A percentile compares a stretch with the other conserved stretches of the same genome.
Evolutionary conservation across 1,140 invertebrate species (phyloP).

Genomic region (Caerostris extrusa): DNA sequence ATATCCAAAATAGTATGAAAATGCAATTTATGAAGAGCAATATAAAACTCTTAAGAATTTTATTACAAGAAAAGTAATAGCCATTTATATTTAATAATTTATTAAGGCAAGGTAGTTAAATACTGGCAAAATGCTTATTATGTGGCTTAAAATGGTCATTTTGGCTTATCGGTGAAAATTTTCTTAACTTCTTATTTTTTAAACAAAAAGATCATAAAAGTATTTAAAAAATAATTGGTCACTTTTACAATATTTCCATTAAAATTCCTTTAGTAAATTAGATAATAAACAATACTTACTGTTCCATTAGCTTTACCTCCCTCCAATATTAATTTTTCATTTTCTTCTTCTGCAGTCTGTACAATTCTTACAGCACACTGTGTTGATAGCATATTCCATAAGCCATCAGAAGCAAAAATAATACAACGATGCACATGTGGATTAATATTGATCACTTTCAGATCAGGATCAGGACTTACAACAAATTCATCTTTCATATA

Average conservation of each 20-base stretch:
- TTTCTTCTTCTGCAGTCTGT: conserved; percentile 89
- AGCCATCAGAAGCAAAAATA: conserved; percentile 96
- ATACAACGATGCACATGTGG: conserved; percentile 90
- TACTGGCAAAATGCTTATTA: too few species aligned
- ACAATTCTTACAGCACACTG: conserved; percentile 92
- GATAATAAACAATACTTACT: conserved; percentile 26
- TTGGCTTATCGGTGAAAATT: too few species aligned
- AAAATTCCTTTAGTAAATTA: background rate
- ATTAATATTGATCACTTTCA: conserved; percentile 92
- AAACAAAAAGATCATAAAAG: background rate
- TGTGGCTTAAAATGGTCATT: too few species aligned
- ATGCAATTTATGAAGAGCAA: too few species aligned
- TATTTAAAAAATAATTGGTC: background rate
- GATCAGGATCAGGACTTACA: conserved; percentile 98
- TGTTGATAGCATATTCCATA: conserved; percentile 96
- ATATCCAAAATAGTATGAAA: too few species aligned
- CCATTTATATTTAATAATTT: too few species aligned
- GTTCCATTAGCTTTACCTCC: conserved; percentile 46
- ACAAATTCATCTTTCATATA: conserved; percentile 93
- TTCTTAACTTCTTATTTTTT: too few species aligned
- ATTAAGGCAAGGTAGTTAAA: too few species aligned
- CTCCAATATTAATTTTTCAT: conserved; percentile 84
- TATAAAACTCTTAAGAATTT: too few species aligned
- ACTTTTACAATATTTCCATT: background rate
- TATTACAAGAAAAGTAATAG: too few species aligned